Conservation (phyloP, 1,140 invertebrate genomes). For the Sipha flava region DNA sequence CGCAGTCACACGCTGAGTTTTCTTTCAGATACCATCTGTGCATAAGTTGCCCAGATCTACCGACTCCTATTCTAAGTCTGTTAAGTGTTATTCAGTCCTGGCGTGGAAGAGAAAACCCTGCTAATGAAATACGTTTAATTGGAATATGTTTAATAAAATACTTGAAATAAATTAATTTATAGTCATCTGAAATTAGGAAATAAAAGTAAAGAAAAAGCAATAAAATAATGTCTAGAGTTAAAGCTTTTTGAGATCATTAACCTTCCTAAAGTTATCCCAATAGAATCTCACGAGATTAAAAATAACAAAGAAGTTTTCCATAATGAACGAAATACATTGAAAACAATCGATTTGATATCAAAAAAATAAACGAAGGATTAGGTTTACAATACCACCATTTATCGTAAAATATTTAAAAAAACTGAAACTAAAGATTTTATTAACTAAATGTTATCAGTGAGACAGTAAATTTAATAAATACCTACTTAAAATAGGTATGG, state of each 20-base stretch:
- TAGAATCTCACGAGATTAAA: background rate
- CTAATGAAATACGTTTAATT: background rate
- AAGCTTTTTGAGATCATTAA: background rate
- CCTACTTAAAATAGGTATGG: too few species aligned
- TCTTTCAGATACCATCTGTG: background rate
- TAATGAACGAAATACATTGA: background rate
- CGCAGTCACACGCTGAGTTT: background rate
- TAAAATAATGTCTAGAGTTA: background rate
- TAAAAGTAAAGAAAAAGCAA: background rate
- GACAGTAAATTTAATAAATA: too few species aligned
- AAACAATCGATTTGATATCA: background rate
- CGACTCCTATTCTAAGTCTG: background rate
- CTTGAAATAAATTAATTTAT: background rate
- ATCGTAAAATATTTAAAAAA: background rate
- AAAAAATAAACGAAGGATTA: background rate
- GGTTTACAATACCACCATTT: background rate
- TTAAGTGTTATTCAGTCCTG: background rate
- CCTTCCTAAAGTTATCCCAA: background rate
- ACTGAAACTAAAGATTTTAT: too few species aligned
- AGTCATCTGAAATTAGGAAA: background rate
- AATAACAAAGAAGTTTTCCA: background rate
- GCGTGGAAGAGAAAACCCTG: background rate
- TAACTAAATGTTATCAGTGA: too few species aligned
- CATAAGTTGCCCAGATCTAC: background rate
- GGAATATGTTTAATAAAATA: background rate